phyloP scores from a whole-genome alignment of 2,888 invertebrate genomes.

The Uloborus plumipes region DNA sequence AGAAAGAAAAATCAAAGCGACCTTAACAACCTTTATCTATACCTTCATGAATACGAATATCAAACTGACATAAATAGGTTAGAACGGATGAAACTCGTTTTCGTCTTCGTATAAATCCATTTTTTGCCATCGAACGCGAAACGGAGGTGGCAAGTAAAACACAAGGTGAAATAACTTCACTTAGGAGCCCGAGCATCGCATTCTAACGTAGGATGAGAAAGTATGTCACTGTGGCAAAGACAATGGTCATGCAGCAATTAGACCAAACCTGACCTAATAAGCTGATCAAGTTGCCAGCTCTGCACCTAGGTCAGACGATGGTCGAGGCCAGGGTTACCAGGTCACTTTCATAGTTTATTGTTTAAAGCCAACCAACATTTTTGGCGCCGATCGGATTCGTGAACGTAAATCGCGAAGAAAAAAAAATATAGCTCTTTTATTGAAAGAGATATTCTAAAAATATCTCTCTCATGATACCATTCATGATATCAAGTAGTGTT shows the following conservation, averaged over 20 bases:
- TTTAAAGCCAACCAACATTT: constrained; percentile 2
- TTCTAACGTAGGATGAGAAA: constrained; percentile 35
- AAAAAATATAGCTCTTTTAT: too few relatives aligned
- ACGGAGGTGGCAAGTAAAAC: constrained; percentile 21
- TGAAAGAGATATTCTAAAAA: too few relatives aligned
- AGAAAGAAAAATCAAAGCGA: constrained; percentile 21
- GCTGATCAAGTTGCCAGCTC: constrained; percentile 27
- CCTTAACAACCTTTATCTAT: constrained; percentile 46
- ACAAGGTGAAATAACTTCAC: constrained; percentile 29
- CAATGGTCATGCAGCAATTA: constrained; percentile 51
- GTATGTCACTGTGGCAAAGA: constrained; percentile 60
- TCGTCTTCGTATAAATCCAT: constrained; percentile 34
- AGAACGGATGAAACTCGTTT: constrained; percentile 37
- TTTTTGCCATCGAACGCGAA: constrained; percentile 31
- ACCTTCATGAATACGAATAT: constrained; percentile 40
- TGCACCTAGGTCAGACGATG: constrained; percentile 38
- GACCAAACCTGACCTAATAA: constrained; percentile 61
- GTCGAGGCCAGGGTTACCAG: constrained; percentile 60
- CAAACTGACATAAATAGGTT: constrained; percentile 58
- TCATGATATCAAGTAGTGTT: too few relatives aligned
- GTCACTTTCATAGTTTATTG: constrained; percentile 60
- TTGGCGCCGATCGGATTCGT: neutral
- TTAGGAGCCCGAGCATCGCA: constrained; percentile 10
- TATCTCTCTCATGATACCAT: too few relatives aligned
- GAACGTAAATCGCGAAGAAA: too few relatives aligned